Percentiles rank a stretch among this genome's conserved stretches.
Conservation (phyloP, 2,888 invertebrate genomes). For the Oligia fasciuncula region DNA sequence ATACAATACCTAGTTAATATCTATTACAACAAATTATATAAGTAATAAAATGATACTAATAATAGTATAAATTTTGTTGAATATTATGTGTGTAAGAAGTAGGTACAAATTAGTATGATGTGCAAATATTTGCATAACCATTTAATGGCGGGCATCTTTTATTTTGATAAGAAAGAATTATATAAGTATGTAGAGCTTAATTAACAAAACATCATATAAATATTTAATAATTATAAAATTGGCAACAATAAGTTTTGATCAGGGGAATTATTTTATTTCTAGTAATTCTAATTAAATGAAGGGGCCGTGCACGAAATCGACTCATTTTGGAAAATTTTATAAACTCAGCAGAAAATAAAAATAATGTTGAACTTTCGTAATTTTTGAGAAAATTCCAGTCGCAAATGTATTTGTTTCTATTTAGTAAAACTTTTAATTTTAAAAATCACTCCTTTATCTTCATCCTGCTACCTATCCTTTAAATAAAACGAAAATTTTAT, state of each 20-base stretch:
- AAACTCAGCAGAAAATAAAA: not conserved
- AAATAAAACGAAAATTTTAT: not conserved
- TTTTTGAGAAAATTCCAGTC: not conserved
- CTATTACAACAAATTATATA: not conserved
- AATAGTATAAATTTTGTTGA: not conserved
- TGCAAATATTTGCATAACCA: not conserved
- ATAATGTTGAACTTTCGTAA: not conserved
- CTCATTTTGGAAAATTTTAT: not conserved
- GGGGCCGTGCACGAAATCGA: conserved; percentile 6
- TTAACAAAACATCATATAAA: conserved; percentile 1
- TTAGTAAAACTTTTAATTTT: not conserved
- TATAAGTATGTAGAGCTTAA: not conserved
- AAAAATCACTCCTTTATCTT: not conserved
- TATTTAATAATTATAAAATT: conserved; percentile 9
- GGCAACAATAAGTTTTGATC: conserved; percentile 35
- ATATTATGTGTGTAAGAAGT: not conserved
- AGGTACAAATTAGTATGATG: conserved; percentile 7
- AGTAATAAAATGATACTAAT: not conserved
- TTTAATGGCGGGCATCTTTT: not conserved
- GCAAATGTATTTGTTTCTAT: no score
- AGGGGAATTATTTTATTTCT: conserved; percentile 11
- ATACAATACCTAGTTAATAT: not conserved
- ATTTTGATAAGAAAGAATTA: not conserved
- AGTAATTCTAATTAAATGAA: not conserved
- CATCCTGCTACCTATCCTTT: no score